These are phyloP conservation scores for Conops quadrifasciatus DNA, from an alignment of 2,888 invertebrate species.

Conservation along the genomic window DNA sequence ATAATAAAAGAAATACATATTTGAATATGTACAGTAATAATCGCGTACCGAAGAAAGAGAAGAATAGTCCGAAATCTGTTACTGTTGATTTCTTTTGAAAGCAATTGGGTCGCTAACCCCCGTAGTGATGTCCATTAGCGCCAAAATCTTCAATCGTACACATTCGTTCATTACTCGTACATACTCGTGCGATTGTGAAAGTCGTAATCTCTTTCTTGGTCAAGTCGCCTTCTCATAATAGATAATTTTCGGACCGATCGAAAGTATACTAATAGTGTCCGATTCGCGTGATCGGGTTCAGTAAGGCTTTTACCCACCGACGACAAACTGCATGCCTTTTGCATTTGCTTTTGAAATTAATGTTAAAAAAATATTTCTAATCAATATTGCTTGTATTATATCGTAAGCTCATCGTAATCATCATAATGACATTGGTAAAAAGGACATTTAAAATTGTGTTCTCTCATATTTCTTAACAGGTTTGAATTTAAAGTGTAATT, in stretches of 20 bases:
- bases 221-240: too few relatives aligned
- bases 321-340: background rate
- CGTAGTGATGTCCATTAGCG: too few relatives aligned
- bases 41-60: background rate
- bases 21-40: background rate
- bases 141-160: too few relatives aligned
- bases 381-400: background rate
- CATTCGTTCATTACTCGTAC: too few relatives aligned
- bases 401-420: background rate
- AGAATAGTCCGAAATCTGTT: background rate
- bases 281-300: too few relatives aligned
- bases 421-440: background rate
- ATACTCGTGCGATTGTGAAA: too few relatives aligned
- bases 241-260: too few relatives aligned
- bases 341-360: conserved; percentile 10
- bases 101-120: too few relatives aligned
- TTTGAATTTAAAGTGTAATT: conserved; percentile 45
- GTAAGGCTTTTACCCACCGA: too few relatives aligned
- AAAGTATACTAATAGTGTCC: too few relatives aligned
- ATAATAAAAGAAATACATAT: background rate
- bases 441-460: background rate
- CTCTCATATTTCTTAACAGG: conserved; percentile 8
- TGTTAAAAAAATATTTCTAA: conserved; percentile 10
- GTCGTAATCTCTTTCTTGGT: too few relatives aligned
- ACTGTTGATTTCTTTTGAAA: background rate